Percentiles rank a stretch among this genome's conserved stretches.
Conservation (phyloP, 2,113 vertebrate species). For the Micromys minutus region DNA sequence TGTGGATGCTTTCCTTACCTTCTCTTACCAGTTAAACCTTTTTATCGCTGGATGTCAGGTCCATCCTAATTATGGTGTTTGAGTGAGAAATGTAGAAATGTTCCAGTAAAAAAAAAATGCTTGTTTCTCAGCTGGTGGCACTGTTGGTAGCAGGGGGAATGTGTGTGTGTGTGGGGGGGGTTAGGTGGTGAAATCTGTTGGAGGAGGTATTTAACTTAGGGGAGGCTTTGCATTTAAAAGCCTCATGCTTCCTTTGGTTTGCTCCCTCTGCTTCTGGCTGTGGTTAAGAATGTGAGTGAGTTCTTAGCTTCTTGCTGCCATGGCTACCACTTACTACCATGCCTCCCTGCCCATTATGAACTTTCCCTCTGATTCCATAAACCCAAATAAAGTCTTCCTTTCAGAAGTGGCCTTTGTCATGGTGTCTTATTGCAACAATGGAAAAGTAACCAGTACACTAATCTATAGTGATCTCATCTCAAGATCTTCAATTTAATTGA, state of each 20-base stretch:
- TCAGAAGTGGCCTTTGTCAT: not conserved
- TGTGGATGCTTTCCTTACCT: not conserved
- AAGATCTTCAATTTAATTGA: not conserved
- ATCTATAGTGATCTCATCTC: not conserved
- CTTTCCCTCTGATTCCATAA: not conserved
- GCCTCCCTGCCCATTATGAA: not conserved
- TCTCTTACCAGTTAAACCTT: not conserved
- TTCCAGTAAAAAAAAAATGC: too few species aligned
- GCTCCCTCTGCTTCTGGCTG: not conserved
- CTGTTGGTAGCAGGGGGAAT: not conserved
- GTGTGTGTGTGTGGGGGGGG: too few species aligned
- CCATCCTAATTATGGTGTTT: not conserved
- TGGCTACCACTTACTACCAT: not conserved
- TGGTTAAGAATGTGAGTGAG: not conserved
- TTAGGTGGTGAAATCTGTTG: not conserved
- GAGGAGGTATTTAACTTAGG: not conserved
- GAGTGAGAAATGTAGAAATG: too few species aligned
- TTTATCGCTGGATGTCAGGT: not conserved
- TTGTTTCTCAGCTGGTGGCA: not conserved
- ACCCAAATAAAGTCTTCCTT: not conserved
- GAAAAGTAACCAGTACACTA: not conserved
- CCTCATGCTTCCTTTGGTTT: not conserved
- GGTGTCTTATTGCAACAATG: not conserved
- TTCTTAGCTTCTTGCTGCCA: not conserved
- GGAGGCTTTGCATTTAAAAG: not conserved